Conservation (phyloP, 2,888 invertebrate species). For the Cabera pusaria region DNA sequence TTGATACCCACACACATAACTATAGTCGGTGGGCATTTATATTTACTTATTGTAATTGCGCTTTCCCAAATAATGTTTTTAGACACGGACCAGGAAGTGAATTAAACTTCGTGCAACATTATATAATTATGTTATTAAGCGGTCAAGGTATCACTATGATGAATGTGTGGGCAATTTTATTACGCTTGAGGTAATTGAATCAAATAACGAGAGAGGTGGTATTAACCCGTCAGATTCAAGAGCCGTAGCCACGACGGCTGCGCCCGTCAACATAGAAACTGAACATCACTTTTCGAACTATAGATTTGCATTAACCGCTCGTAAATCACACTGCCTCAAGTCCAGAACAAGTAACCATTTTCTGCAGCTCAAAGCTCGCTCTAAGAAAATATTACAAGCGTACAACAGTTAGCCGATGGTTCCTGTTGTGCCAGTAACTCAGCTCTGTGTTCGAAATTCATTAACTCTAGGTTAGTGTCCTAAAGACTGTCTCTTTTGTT, state of each 20-base stretch:
- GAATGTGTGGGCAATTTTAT: slow-evolving; percentile 49
- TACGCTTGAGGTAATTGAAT: slow-evolving; percentile 55
- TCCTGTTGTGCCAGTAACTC: slow-evolving; percentile 65
- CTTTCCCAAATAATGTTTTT: slow-evolving; percentile 10
- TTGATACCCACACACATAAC: no score
- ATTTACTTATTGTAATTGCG: no score
- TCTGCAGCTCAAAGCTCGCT: slow-evolving; percentile 14
- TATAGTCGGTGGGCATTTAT: no score
- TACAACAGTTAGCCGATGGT: slow-evolving; percentile 16
- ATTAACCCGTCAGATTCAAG: slow-evolving; percentile 45
- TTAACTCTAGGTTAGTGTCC: slow-evolving; percentile 62
- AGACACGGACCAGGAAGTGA: slow-evolving; percentile 26
- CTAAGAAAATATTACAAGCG: slow-evolving; percentile 29
- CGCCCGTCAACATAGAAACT: slow-evolving; percentile 42
- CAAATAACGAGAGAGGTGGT: slow-evolving; percentile 46
- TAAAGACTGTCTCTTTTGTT: no score
- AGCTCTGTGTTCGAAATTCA: slow-evolving; percentile 60
- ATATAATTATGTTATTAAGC: slow-evolving; percentile 27
- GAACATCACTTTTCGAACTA: slow-evolving; percentile 53
- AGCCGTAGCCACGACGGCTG: slow-evolving; percentile 29
- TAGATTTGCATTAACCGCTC: slow-evolving; percentile 69
- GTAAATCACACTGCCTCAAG: slow-evolving; percentile 68
- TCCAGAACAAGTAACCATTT: no score
- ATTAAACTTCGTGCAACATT: slow-evolving; percentile 21
- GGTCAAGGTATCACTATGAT: slow-evolving; percentile 37